Evolutionary conservation across 2,797 vertebrate species (phyloP).

Genomic region (Anguilla marmorata): DNA sequence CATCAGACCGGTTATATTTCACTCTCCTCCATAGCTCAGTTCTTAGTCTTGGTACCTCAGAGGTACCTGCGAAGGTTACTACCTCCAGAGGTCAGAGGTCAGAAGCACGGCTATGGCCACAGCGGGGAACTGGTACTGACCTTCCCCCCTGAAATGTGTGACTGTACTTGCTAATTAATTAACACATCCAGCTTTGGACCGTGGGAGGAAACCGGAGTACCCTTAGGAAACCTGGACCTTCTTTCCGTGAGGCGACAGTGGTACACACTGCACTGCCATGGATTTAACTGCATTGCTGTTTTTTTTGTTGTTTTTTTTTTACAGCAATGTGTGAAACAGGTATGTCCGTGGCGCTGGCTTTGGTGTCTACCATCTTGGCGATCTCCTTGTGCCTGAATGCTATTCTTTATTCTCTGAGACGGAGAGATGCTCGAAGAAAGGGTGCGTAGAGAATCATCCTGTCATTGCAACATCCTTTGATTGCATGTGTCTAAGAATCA

Average conservation of each 20-base stretch:
- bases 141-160: too few species aligned
- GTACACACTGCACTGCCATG: neutral
- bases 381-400: slow-evolving; percentile 66
- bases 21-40: too few species aligned
- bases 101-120: too few species aligned
- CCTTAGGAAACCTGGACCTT: too few species aligned
- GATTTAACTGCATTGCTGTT: neutral
- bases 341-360: rapidly evolving
- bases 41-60: too few species aligned
- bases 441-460: slow-evolving; percentile 49
- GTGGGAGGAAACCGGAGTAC: too few species aligned
- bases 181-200: neutral
- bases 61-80: too few species aligned
- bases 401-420: slow-evolving; percentile 54
- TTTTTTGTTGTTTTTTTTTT: slow-evolving; percentile 27
- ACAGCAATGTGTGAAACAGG: rapidly evolving
- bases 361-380: slow-evolving; percentile 55
- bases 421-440: slow-evolving; percentile 36
- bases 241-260: too few species aligned
- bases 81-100: too few species aligned
- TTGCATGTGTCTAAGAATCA: neutral
- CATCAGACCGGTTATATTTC: neutral
- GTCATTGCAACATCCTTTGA: neutral
- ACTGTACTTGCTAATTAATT: too few species aligned
- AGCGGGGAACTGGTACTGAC: too few species aligned